These are phyloP conservation scores for Hydrocynus forskahlii DNA, from an alignment of 2,797 vertebrate species.

Conservation along the genomic window DNA sequence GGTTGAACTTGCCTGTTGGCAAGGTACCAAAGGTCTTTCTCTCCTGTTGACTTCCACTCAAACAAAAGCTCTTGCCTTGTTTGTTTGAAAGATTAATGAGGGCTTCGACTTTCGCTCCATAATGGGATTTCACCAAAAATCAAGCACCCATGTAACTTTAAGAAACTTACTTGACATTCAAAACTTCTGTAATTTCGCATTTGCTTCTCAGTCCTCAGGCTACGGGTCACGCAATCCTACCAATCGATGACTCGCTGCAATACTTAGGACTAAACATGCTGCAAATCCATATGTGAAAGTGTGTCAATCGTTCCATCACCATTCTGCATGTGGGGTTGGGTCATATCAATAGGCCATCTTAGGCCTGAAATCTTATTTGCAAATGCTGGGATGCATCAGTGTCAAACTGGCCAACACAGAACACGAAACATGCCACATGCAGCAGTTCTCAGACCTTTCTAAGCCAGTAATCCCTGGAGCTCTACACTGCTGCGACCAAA, in stretches of 20 bases:
- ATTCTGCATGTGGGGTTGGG: not conserved
- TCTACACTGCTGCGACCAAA: conserved; percentile 41
- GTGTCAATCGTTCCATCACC: not conserved
- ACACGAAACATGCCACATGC: conserved; percentile 42
- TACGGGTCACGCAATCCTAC: not conserved
- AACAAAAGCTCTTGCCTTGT: conserved; percentile 56
- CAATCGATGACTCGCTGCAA: not conserved
- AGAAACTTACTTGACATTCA: conserved; percentile 46
- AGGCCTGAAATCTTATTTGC: conserved; percentile 24
- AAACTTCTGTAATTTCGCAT: conserved; percentile 37
- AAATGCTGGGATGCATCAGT: conserved; percentile 33
- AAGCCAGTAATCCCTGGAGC: conserved; percentile 49
- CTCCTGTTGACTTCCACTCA: conserved; percentile 55
- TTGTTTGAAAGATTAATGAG: conserved; percentile 59
- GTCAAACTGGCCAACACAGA: conserved; percentile 36
- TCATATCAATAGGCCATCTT: conserved; percentile 5
- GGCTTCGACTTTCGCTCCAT: conserved; percentile 39
- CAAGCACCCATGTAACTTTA: conserved; percentile 39
- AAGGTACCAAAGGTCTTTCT: conserved; percentile 61
- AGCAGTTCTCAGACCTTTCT: conserved; percentile 28
- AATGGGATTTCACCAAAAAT: conserved; percentile 42
- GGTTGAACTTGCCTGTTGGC: conserved; percentile 78
- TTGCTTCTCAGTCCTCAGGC: not conserved
- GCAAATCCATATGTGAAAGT: not conserved
- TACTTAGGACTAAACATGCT: not conserved